phyloP scores from a whole-genome alignment of 1,140 invertebrate species.

The Xylocopa sonorina region DNA sequence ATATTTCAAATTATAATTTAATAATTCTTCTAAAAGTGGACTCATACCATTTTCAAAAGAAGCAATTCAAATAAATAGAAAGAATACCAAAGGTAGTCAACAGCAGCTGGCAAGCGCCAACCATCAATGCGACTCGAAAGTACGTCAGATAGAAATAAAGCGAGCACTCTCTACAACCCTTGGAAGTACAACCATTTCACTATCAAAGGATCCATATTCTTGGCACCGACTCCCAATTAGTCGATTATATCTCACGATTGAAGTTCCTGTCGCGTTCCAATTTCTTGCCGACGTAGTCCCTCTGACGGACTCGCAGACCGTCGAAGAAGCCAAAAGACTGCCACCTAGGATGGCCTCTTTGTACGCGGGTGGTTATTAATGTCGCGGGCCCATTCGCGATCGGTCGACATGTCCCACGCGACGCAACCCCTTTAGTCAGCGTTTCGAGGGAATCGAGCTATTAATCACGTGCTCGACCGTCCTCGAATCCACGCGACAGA shows the following conservation, averaged over 20 bases:
- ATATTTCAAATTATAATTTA: too few relatives aligned
- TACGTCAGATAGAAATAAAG: too few relatives aligned
- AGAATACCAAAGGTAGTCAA: too few relatives aligned
- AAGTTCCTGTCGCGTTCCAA: too few relatives aligned
- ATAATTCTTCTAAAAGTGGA: too few relatives aligned
- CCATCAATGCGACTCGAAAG: too few relatives aligned
- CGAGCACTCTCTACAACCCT: too few relatives aligned
- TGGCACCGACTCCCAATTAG: not conserved
- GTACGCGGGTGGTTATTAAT: constrained; percentile 56
- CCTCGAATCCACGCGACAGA: constrained; percentile 17
- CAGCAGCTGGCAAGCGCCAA: too few relatives aligned
- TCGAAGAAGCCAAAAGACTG: constrained; percentile 2
- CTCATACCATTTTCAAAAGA: too few relatives aligned
- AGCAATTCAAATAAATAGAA: too few relatives aligned
- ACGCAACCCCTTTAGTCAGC: constrained; percentile 64
- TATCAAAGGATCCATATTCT: too few relatives aligned
- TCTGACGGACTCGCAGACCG: constrained; percentile 10
- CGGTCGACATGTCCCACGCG: constrained; percentile 35
- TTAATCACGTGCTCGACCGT: constrained; percentile 66
- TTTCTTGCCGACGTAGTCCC: constrained; percentile 21
- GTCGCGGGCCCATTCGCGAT: constrained; percentile 31
- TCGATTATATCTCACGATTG: not conserved
- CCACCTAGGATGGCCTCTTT: constrained; percentile 20
- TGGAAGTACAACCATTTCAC: too few relatives aligned
- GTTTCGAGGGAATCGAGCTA: constrained; percentile 69